Evolutionary conservation across 2,888 invertebrate species (phyloP).

Genomic region (Proisotoma minuta): DNA sequence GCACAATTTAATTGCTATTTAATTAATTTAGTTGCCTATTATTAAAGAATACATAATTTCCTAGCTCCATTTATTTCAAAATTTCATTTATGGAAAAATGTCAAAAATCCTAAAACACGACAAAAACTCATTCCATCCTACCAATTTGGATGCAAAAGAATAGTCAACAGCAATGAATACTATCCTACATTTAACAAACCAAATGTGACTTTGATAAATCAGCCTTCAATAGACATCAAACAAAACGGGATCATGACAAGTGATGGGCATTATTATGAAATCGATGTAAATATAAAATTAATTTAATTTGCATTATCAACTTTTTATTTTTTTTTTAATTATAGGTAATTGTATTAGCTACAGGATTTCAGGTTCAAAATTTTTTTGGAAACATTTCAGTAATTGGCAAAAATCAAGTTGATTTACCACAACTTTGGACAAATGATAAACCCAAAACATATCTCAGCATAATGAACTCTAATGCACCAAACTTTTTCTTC

Average conservation of each 20-base stretch:
- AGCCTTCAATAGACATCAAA: conserved; percentile 11
- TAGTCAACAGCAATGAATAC: conserved; percentile 22
- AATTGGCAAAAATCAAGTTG: conserved; percentile 20
- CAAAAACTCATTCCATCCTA: conserved; percentile 26
- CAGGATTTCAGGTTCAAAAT: conserved; percentile 32
- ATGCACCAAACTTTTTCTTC: conserved; percentile 31
- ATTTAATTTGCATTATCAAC: not conserved
- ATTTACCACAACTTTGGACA: conserved; percentile 22
- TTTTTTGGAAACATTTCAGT: conserved; percentile 26
- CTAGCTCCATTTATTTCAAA: conserved; percentile 6
- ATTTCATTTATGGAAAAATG: conserved; percentile 10
- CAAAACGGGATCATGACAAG: conserved; percentile 17
- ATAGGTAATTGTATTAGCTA: conserved; percentile 28
- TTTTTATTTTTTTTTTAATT: not conserved
- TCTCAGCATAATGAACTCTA: conserved; percentile 17
- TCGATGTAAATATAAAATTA: conserved; percentile 19
- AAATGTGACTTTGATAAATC: conserved; percentile 21
- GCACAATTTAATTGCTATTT: not conserved
- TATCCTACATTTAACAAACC: conserved; percentile 12
- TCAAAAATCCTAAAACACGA: conserved; percentile 16
- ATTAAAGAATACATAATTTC: too few species aligned
- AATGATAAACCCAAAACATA: conserved; percentile 21
- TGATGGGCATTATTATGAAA: conserved; percentile 13
- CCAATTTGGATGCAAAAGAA: conserved; percentile 28
- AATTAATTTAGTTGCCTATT: not conserved